phyloP scores from a whole-genome alignment of 2,113 vertebrate genomes.

The Nycticorax nycticorax region DNA sequence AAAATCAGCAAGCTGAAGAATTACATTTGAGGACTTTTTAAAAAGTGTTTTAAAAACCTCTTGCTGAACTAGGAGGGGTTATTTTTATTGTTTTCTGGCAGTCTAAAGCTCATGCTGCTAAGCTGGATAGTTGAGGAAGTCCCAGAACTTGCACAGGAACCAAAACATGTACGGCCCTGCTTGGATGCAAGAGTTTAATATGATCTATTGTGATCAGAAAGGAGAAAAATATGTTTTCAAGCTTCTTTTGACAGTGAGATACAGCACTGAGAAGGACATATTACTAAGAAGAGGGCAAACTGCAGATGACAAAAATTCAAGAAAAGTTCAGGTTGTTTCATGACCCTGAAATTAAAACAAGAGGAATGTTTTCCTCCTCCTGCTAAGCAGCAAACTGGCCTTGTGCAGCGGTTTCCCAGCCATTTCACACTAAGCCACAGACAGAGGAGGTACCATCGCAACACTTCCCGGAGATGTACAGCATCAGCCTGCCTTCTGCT shows the following conservation, averaged over 20 bases:
- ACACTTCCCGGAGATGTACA: rapidly evolving
- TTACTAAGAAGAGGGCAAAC: background rate
- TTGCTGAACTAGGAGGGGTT: background rate
- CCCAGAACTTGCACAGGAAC: background rate
- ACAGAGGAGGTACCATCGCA: background rate
- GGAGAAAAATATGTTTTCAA: background rate
- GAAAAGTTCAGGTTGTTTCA: background rate
- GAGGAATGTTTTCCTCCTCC: background rate
- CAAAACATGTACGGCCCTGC: background rate
- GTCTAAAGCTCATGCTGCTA: background rate
- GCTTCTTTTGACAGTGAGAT: background rate
- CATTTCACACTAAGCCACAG: background rate
- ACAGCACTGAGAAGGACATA: background rate
- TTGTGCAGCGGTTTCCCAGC: rapidly evolving
- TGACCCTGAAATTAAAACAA: background rate
- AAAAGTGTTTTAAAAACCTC: background rate
- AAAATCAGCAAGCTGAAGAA: background rate
- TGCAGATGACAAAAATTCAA: background rate
- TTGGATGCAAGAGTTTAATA: background rate
- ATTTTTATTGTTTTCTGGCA: background rate
- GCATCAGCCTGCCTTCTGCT: background rate
- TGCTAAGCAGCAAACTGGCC: background rate
- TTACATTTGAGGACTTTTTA: background rate
- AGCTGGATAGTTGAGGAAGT: background rate
- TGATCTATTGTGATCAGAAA: background rate